Conservation (phyloP, 2,797 vertebrate genomes). For the Chaetophractus vellerosus region DNA sequence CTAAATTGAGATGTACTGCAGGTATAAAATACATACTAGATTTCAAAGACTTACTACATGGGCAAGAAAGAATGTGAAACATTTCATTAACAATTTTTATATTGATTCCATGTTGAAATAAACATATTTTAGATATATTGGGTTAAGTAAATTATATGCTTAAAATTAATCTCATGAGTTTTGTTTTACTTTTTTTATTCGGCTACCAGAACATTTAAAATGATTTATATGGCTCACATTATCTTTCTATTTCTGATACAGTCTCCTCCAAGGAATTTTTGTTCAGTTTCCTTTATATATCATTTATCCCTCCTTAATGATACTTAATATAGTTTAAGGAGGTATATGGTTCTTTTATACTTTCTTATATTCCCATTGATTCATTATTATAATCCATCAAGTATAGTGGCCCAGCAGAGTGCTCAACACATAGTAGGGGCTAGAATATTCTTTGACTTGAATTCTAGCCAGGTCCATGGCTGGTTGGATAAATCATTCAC, state of each 20-base stretch:
- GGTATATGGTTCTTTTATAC: not conserved
- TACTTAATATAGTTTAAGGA: not conserved
- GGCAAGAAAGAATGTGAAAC: not conserved
- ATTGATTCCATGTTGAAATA: not conserved
- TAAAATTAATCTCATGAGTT: not conserved
- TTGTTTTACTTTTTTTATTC: not conserved
- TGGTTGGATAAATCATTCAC: slow-evolving; percentile 14
- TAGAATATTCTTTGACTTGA: slow-evolving; percentile 13
- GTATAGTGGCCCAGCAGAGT: too few relatives aligned
- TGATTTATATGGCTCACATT: not conserved
- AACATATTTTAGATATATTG: not conserved
- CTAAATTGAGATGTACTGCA: not conserved
- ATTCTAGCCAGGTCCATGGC: not conserved
- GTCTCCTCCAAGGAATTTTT: not conserved
- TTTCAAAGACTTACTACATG: not conserved
- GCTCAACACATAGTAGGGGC: not conserved
- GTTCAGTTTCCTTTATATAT: not conserved
- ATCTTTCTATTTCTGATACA: not conserved
- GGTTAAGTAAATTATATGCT: not conserved
- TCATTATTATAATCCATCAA: not conserved
- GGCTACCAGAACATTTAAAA: not conserved
- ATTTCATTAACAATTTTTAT: not conserved
- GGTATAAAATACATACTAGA: not conserved
- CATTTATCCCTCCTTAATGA: not conserved
- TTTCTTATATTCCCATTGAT: not conserved